A percentile compares a stretch with the other conserved stretches of the same genome.
These are phyloP conservation scores for Isurus oxyrinchus DNA, from an alignment of 2,113 vertebrate genomes.

Conservation along the genomic window DNA sequence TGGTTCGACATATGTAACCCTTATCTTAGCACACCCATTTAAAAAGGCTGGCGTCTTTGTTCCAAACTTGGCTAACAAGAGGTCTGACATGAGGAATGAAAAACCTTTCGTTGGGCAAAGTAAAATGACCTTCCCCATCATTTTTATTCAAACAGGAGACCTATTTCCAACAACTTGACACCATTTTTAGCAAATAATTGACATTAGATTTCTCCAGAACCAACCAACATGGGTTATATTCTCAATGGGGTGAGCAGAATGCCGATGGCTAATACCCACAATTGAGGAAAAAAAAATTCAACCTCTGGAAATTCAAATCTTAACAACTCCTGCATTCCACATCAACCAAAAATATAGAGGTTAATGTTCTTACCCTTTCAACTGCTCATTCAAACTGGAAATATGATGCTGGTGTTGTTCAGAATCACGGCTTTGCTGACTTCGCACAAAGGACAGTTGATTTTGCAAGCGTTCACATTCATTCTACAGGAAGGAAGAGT, in stretches of 20 bases:
- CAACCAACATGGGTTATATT: background rate
- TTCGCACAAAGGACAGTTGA: conserved; percentile 62
- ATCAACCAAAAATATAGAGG: background rate
- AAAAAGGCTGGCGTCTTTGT: background rate
- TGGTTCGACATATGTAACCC: background rate
- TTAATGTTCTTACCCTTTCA: conserved; percentile 65
- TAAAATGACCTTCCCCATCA: background rate
- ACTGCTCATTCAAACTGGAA: conserved; percentile 69
- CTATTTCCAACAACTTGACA: background rate
- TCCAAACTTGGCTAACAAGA: background rate
- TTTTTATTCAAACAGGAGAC: background rate
- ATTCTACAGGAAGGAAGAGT: conserved; percentile 53
- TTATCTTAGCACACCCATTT: background rate
- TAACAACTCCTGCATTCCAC: background rate
- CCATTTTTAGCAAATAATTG: background rate
- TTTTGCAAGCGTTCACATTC: conserved; percentile 72
- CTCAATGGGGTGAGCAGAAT: no score
- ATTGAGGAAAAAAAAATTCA: background rate
- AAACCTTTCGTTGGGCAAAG: background rate
- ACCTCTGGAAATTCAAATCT: background rate
- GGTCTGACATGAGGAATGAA: background rate
- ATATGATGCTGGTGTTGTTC: conserved; percentile 75
- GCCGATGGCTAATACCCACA: background rate
- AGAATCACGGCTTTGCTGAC: conserved; percentile 65
- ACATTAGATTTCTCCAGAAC: background rate